Evolutionary conservation across 2,113 vertebrate species (phyloP).

Genomic region (Thamnophis sirtalis): DNA sequence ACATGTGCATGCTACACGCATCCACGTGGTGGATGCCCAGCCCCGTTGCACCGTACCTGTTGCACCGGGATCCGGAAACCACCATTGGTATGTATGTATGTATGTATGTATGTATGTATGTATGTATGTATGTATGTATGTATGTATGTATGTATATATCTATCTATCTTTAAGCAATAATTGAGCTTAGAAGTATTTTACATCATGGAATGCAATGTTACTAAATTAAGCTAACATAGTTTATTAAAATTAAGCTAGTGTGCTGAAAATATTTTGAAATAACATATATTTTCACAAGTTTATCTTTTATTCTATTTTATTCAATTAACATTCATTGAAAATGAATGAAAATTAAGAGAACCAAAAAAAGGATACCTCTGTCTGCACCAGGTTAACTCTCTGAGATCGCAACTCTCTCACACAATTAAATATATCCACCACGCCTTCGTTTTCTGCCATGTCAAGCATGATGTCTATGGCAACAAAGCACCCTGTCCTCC

Average conservation of each 20-base stretch:
- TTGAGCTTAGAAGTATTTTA: background rate
- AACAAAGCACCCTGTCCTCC: slow-evolving; percentile 94
- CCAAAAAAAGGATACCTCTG: slow-evolving; percentile 77
- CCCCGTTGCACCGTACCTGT: too few species aligned
- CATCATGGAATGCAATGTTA: background rate
- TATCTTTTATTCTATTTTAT: background rate
- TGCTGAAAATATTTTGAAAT: background rate
- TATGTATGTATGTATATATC: too few species aligned
- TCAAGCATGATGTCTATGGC: slow-evolving; percentile 98
- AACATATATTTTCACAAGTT: background rate
- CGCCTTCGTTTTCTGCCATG: slow-evolving; percentile 97
- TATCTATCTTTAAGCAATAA: background rate
- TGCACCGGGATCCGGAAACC: too few species aligned
- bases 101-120: too few species aligned
- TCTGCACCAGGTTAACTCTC: slow-evolving; percentile 95
- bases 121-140: too few species aligned
- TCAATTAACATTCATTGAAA: slow-evolving; percentile 20
- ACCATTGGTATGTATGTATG: too few species aligned
- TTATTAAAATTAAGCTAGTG: background rate
- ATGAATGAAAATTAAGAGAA: background rate
- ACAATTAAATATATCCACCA: slow-evolving; percentile 97
- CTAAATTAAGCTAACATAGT: background rate
- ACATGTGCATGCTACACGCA: too few species aligned
- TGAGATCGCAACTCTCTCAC: slow-evolving; percentile 95
- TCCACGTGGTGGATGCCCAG: too few species aligned